A percentile compares a stretch with the other conserved stretches of the same genome.
Evolutionary conservation across 1,140 invertebrate genomes (phyloP).

Genomic region (Cyclina sinensis): DNA sequence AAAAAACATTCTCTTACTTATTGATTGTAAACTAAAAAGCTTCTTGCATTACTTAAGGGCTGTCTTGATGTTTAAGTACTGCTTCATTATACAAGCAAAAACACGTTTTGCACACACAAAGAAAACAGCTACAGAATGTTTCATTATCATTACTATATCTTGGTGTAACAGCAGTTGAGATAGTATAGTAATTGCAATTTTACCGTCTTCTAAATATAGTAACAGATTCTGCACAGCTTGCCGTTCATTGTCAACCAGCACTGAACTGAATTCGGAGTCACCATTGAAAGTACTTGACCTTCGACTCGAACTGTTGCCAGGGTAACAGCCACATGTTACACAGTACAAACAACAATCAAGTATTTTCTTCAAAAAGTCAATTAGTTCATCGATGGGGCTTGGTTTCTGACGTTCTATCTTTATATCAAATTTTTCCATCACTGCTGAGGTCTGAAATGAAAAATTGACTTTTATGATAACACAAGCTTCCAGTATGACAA

Average conservation of each 20-base stretch:
- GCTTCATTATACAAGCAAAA: no score
- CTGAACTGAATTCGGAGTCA: conserved; percentile 65
- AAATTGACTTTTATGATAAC: no score
- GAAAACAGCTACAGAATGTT: no score
- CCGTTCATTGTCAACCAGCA: conserved; percentile 72
- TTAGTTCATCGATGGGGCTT: conserved; percentile 64
- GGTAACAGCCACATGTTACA: conserved; percentile 75
- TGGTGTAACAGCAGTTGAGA: not conserved
- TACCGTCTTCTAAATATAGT: conserved; percentile 75
- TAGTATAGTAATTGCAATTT: not conserved
- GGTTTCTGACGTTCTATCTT: conserved; percentile 70
- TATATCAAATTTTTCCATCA: conserved; percentile 70
- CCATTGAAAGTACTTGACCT: conserved; percentile 56
- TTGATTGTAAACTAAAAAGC: no score
- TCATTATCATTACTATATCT: no score
- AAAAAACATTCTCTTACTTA: no score
- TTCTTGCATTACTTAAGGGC: no score
- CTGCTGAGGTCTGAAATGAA: conserved; percentile 26
- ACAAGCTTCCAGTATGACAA: no score
- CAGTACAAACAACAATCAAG: conserved; percentile 69
- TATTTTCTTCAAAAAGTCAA: conserved; percentile 60
- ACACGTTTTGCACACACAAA: no score
- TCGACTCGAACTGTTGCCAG: conserved; percentile 21
- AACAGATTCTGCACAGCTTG: conserved; percentile 75
- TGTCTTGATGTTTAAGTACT: no score